Conservation (phyloP, 2,797 vertebrate genomes). For the Atherinosoma microstoma region DNA sequence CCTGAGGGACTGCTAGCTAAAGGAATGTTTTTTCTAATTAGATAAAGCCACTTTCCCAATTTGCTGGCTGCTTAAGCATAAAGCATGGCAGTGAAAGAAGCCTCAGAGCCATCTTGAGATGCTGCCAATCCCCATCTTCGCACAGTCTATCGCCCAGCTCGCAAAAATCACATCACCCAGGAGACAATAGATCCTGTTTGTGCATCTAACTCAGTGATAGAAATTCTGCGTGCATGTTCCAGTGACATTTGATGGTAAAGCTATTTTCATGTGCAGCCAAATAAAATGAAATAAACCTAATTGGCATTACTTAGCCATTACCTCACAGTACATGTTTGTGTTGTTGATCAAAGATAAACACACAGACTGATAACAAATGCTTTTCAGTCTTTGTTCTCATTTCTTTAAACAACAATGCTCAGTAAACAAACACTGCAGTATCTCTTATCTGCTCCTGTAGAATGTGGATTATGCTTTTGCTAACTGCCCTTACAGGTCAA, state of each 20-base stretch:
- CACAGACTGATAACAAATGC: conserved; percentile 24
- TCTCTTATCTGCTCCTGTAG: conserved; percentile 1
- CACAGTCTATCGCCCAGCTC: conserved; percentile 61
- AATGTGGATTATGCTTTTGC: conserved; percentile 34
- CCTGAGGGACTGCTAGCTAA: conserved; percentile 79
- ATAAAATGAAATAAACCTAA: conserved; percentile 30
- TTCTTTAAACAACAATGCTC: not conserved
- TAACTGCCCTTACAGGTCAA: conserved; percentile 34
- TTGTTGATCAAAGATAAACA: conserved; percentile 53
- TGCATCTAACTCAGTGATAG: conserved; percentile 49
- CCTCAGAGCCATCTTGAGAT: conserved; percentile 76
- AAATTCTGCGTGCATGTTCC: conserved; percentile 49
- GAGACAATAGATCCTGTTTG: conserved; percentile 68
- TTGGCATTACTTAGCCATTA: conserved; percentile 45
- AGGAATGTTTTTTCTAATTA: conserved; percentile 85
- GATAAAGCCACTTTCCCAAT: conserved; percentile 84
- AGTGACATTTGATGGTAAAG: conserved; percentile 56
- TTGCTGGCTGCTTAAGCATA: conserved; percentile 84
- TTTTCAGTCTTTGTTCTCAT: conserved; percentile 17
- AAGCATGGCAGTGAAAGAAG: conserved; percentile 75
- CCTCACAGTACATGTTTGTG: conserved; percentile 36
- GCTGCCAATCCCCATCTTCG: conserved; percentile 70
- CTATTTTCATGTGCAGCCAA: conserved; percentile 53
- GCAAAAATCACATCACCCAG: conserved; percentile 65
- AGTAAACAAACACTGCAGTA: not conserved